Evolutionary conservation across 1,140 invertebrate genomes (phyloP).

Genomic region (Xylocopa sonorina): DNA sequence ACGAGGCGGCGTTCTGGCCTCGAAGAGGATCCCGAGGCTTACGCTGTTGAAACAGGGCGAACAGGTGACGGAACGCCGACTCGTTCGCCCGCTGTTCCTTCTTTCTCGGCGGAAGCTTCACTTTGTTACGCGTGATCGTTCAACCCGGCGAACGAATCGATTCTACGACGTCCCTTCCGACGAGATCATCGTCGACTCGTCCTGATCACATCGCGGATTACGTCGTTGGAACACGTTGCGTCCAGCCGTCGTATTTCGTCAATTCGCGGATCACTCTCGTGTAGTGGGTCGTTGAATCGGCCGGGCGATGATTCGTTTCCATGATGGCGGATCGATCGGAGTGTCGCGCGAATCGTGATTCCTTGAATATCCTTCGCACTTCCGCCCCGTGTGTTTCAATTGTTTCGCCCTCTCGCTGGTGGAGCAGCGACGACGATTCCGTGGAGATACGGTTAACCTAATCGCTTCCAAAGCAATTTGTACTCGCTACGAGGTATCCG

Average conservation of each 20-base stretch:
- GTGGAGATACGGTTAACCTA: not conserved
- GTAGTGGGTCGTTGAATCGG: no score
- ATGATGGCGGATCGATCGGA: not conserved
- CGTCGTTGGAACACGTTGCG: conserved; percentile 16
- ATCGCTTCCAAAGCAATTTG: not conserved
- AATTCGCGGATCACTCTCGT: not conserved
- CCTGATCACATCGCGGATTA: conserved; percentile 30
- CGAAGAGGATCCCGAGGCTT: conserved; percentile 66
- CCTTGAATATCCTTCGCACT: not conserved
- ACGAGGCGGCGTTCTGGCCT: conserved; percentile 73
- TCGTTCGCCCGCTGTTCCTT: conserved; percentile 39
- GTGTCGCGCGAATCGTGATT: not conserved
- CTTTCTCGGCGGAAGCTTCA: conserved; percentile 50
- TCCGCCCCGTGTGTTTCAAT: no score
- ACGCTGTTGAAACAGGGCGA: conserved; percentile 55
- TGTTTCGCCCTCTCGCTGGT: no score
- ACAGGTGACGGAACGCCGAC: conserved; percentile 49
- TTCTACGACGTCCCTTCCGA: conserved; percentile 30
- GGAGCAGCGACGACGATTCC: not conserved
- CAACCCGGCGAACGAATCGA: conserved; percentile 1
- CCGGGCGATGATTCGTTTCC: not conserved
- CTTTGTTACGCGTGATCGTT: conserved; percentile 40
- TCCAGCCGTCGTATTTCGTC: conserved; percentile 12
- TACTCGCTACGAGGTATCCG: not conserved
- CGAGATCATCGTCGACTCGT: conserved; percentile 11